Base-by-base conservation (phyloP, 2,113 vertebrate species). In the Anas platyrhynchos region DNA sequence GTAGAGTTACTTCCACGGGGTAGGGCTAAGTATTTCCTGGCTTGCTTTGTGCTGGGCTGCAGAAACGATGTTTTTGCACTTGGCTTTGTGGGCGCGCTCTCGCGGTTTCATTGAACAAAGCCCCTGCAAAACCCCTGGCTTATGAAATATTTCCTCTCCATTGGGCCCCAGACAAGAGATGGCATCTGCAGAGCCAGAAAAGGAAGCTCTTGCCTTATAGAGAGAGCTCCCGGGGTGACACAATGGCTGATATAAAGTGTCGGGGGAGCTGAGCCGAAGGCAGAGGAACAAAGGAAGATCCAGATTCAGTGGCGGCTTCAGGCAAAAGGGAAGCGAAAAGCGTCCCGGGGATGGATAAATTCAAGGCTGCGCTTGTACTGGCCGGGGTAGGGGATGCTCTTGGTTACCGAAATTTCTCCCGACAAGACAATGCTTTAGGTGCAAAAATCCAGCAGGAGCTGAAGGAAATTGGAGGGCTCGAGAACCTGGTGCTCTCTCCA, bases 331-430 rank as follows among this genome's bases (percentile, higher is more conserved):
- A 91, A 89, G 87, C 9, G 4, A 73, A 63, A 83, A 68, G 68
- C 14, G 16, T 74, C 85, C 86, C 13, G 1, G 16, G 67, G 59
- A 99, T 99, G 99, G 99, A 99, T 97, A 99, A 98, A 94, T 99
- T 99, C 91, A 98, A 98, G 97, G 98, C 99, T 50, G 99, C 98
- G 0, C 98, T 99, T 97, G 94, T 99, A 71, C 98, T 99, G 78
- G 98, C 98, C 16, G 98, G 97, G 7, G 98, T 98, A 7, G 99
- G 99, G 2, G 99, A 99, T 85, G 98, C 98, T 3, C 97, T 99
- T 1, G 99, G 99, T 73, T 99, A 98, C 83, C 98, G 98, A 73
- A 99, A 99, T 44, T 98, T 98, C 69, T 97, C 93, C 38, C 97
- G 97, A 96, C 98, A 98, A 94, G 95, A 95, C 89, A 99, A 98